Percentiles rank a stretch among this genome's conserved stretches.
phyloP scores from a whole-genome alignment of 2,797 vertebrate genomes.

The Echeneis naucrates region DNA sequence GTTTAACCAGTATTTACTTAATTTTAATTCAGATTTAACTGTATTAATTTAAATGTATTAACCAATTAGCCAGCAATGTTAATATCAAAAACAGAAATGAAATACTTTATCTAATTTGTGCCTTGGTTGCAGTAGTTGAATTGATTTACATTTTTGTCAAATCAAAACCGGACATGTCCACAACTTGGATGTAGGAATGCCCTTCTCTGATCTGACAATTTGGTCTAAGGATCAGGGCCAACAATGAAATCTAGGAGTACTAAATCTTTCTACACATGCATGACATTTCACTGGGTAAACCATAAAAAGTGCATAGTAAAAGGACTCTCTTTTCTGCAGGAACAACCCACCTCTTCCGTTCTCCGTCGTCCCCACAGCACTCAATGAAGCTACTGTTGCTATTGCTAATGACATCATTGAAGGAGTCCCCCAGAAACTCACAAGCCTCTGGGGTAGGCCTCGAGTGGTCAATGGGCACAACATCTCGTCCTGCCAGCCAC shows the following conservation, averaged over 20 bases:
- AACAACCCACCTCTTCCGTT: constrained; percentile 80
- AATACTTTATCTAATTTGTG: neutral
- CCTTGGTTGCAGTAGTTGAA: neutral
- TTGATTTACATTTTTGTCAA: neutral
- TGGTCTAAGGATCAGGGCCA: neutral
- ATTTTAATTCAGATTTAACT: too few species aligned
- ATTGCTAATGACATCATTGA: constrained; percentile 44
- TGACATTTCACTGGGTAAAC: neutral
- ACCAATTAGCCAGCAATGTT: too few species aligned
- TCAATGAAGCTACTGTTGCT: constrained; percentile 42
- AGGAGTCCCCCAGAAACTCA: constrained; percentile 87
- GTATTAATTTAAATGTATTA: too few species aligned
- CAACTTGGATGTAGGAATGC: neutral
- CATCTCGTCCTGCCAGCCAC: constrained; percentile 93
- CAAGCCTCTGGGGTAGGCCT: constrained; percentile 92
- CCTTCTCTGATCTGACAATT: neutral
- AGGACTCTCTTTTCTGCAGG: neutral
- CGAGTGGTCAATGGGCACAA: constrained; percentile 88
- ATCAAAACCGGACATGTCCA: too few species aligned
- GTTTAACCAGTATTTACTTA: too few species aligned
- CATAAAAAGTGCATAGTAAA: neutral
- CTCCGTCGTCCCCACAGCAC: constrained; percentile 72
- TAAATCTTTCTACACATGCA: neutral
- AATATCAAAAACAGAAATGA: neutral
- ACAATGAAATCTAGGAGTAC: neutral